Conservation (phyloP, 2,888 invertebrate genomes). For the Ochropacha duplaris region DNA sequence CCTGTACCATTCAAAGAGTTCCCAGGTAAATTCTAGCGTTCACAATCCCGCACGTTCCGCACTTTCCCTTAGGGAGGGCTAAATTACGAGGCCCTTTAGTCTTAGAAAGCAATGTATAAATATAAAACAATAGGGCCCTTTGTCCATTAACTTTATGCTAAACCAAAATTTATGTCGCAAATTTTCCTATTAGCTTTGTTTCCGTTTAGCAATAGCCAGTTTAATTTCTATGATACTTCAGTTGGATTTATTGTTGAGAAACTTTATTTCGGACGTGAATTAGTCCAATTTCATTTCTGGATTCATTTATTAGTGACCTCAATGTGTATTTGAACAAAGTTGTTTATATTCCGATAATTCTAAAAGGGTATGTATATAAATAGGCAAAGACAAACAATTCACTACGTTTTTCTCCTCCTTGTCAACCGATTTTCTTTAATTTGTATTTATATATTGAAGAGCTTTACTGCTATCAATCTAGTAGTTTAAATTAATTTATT, state of each 20-base stretch:
- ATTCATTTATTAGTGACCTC: neutral
- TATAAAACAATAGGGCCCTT: slow-evolving; percentile 59
- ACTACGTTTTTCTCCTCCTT: too few species aligned
- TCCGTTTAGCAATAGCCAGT: neutral
- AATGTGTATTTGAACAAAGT: too few species aligned
- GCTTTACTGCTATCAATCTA: too few species aligned
- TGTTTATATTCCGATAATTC: too few species aligned
- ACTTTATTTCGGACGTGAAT: neutral
- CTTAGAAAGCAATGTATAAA: slow-evolving; percentile 53
- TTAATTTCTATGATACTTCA: neutral
- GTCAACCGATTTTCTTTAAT: too few species aligned
- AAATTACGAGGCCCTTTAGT: slow-evolving; percentile 55
- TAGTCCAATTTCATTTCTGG: neutral
- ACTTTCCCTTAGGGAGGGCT: slow-evolving; percentile 43
- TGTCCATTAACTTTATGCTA: slow-evolving; percentile 52
- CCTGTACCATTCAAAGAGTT: slow-evolving; percentile 26
- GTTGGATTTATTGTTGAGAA: neutral
- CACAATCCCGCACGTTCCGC: slow-evolving; percentile 37
- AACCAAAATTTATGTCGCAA: slow-evolving; percentile 47
- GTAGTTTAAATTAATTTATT: too few species aligned
- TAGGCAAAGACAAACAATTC: too few species aligned
- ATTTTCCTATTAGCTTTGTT: slow-evolving; percentile 45
- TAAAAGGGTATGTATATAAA: too few species aligned
- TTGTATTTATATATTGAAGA: too few species aligned
- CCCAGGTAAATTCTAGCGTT: slow-evolving; percentile 42